Base-by-base conservation (phyloP, 1,140 invertebrate genomes). In the Scaptodrosophila lebanonensis region DNA sequence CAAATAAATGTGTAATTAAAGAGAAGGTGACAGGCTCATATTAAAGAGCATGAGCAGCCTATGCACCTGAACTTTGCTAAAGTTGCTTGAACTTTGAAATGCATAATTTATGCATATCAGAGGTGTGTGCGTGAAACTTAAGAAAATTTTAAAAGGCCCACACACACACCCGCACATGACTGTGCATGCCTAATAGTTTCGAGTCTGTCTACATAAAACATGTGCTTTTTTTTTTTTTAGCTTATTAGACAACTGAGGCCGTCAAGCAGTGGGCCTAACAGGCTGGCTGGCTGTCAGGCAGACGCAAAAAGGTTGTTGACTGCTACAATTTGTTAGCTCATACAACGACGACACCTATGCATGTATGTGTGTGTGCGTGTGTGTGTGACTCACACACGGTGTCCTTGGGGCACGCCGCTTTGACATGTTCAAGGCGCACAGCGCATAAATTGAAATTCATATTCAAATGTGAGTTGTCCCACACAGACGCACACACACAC, bases 181-280 rank as follows among this genome's bases (percentile, higher is more conserved):
- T 48, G 29, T 65, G 59, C 57, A 56, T 72, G 62, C 60, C 60
- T 64, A 64, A 60, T 51, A 18, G 16, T 29, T 33, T n/a, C 15
- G 2, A 7, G 29, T 12, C 11, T 11, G n/a, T 30, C 27, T 29
- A 35, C 17, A 18, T 13, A 11, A 29, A 45, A n/a, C 17, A 47
- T 64, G 50, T 58, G 50, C 64, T 61, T 66, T 49, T 38, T 64
- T 66, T 67, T 61, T 33, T 50, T 52, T 66, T 53, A 59, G 65
- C 72, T 77, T 72, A 77, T 79, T 77, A n/a, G n/a, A n/a, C n/a
- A 82, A 59, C 73, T 77, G 73, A 79, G 82, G 82, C 73, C 82
- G 73, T n/a, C 3, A 25, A 25, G 8, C 22, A 25, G 22, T 8
- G 3, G 22, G 3, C 3, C 3, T 3, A 25, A 8, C 22, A 25